Percentiles rank a stretch among this genome's conserved stretches.
Conservation (phyloP, 2,113 vertebrate species). For the Polypterus bichir region DNA sequence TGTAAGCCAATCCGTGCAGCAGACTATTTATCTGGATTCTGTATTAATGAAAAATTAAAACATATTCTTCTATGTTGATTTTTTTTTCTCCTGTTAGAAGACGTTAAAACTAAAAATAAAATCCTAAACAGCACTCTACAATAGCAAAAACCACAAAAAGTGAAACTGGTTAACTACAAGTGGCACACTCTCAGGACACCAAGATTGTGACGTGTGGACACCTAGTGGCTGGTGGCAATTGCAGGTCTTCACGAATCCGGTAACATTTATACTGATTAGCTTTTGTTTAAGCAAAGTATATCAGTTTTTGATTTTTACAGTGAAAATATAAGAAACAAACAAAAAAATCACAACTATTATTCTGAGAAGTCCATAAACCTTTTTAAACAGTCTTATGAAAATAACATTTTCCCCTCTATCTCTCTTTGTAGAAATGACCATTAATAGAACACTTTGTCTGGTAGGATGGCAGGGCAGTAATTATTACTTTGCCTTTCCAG, state of each 20-base stretch:
- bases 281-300: not conserved
- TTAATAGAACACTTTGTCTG: not conserved
- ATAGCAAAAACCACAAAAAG: not conserved
- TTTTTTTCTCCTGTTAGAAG: not conserved
- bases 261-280: not conserved
- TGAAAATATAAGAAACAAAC: not conserved
- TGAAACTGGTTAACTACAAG: not conserved
- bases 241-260: not conserved
- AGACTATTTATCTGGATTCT: too few species aligned
- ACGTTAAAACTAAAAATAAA: slow-evolving; percentile 2
- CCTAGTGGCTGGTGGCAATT: not conserved
- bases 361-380: not conserved
- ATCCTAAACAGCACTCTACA: slow-evolving; percentile 4
- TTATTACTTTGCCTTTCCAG: not conserved
- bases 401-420: slow-evolving; percentile 9
- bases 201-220: slow-evolving; percentile 1
- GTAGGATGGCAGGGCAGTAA: not conserved
- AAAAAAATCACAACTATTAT: slow-evolving; percentile 1
- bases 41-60: too few species aligned
- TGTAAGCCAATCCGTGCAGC: too few species aligned
- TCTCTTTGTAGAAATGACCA: slow-evolving; percentile 2
- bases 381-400: slow-evolving; percentile 11
- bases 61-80: not conserved
- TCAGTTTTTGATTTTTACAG: not conserved
- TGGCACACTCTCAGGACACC: slow-evolving; percentile 2